Conservation (phyloP, 2,888 invertebrate genomes). For the Anthrax anthrax region DNA sequence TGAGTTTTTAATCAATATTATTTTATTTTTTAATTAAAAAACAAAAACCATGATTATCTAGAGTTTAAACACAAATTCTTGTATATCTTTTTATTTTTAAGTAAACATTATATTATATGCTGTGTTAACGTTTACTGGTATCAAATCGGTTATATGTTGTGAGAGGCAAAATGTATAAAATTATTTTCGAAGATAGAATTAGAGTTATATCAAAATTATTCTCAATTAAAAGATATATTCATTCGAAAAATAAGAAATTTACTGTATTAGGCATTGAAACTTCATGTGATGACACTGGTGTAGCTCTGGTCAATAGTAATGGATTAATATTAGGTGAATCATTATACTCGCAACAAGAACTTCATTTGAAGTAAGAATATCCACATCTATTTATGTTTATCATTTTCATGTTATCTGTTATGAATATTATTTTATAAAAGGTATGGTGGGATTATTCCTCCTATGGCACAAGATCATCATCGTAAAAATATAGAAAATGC, state of each 20-base stretch:
- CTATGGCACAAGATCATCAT: constrained; percentile 71
- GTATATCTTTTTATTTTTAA: too few relatives aligned
- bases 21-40: too few relatives aligned
- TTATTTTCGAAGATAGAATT: background rate
- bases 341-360: constrained; percentile 62
- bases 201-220: too few relatives aligned
- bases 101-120: too few relatives aligned
- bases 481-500: constrained; percentile 58
- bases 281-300: constrained; percentile 94
- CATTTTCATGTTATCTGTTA: background rate
- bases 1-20: too few relatives aligned
- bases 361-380: constrained; percentile 49
- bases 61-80: too few relatives aligned
- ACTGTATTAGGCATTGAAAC: constrained; percentile 85
- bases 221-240: background rate
- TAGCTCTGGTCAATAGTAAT: constrained; percentile 62
- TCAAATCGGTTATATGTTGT: too few relatives aligned
- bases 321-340: constrained; percentile 67
- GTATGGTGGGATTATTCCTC: constrained; percentile 71
- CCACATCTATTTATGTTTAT: background rate
- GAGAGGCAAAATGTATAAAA: background rate
- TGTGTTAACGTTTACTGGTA: too few relatives aligned
- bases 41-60: too few relatives aligned
- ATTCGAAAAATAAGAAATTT: constrained; percentile 1
- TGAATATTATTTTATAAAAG: too few relatives aligned